A percentile compares a stretch with the other conserved stretches of the same genome.
These are phyloP conservation scores for Coelopa pilipes DNA, from an alignment of 2,888 invertebrate genomes.

Conservation along the genomic window DNA sequence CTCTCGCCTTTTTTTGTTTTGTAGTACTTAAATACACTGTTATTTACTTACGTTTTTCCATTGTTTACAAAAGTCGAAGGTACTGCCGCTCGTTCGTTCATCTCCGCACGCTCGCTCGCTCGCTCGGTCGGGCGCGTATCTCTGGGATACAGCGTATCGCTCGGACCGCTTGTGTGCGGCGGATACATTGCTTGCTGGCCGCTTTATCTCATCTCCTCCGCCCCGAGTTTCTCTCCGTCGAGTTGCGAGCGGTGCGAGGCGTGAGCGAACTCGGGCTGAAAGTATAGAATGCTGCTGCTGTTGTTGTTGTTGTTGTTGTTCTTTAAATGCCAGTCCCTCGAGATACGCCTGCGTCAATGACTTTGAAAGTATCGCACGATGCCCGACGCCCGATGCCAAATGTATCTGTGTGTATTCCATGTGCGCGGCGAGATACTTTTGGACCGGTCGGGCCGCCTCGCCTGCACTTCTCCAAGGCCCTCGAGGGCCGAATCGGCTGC, in stretches of 20 bases:
- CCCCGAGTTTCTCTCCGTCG: not conserved
- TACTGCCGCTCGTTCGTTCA: not conserved
- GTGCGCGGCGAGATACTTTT: no score
- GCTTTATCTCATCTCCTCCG: slow-evolving; percentile 9
- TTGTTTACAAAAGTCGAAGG: no score
- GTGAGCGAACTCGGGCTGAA: no score
- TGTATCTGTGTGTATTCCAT: no score
- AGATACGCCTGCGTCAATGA: slow-evolving; percentile 20
- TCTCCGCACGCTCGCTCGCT: not conserved
- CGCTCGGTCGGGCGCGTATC: not conserved
- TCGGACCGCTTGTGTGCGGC: not conserved
- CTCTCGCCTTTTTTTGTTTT: not conserved
- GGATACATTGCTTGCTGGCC: slow-evolving; percentile 3
- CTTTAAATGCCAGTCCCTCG: not conserved
- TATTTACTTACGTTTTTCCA: no score
- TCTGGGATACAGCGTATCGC: not conserved
- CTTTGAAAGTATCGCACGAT: slow-evolving; percentile 16
- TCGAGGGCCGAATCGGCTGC: no score
- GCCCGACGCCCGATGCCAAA: not conserved
- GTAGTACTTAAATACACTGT: no score
- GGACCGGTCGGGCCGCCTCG: not conserved
- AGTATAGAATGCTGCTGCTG: no score
- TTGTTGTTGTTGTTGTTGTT: no score
- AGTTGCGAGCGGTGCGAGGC: no score
- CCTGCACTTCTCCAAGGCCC: no score